Conservation (phyloP, 2,888 invertebrate genomes). For the Brenthis ino region DNA sequence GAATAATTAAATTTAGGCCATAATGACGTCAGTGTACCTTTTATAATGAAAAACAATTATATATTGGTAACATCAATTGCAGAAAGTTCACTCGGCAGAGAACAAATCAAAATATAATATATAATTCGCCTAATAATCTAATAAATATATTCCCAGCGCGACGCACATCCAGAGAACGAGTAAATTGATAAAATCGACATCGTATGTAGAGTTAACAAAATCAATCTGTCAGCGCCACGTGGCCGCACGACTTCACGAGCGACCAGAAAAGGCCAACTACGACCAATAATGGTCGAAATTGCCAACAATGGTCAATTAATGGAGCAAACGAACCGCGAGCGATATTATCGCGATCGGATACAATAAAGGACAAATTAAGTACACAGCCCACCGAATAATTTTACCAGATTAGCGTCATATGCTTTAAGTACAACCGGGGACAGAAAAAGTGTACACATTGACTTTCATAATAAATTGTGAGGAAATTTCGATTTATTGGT, state of each 20-base stretch:
- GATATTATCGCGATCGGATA: slow-evolving; percentile 47
- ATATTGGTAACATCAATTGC: no score
- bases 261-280: slow-evolving; percentile 24
- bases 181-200: slow-evolving; percentile 31
- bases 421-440: slow-evolving; percentile 33
- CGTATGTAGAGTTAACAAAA: slow-evolving; percentile 10
- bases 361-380: slow-evolving; percentile 29
- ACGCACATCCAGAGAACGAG: not conserved
- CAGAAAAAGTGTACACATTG: not conserved
- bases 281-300: slow-evolving; percentile 15
- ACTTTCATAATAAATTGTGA: not conserved
- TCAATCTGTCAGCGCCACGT: not conserved
- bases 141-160: no score
- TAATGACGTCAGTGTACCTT: no score
- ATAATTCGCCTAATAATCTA: no score
- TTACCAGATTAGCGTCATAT: slow-evolving; percentile 25
- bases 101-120: no score
- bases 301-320: slow-evolving; percentile 62
- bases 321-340: slow-evolving; percentile 59
- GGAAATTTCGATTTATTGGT: not conserved
- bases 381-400: slow-evolving; percentile 24
- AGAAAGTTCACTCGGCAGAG: no score
- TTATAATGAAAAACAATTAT: no score
- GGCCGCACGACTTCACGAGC: slow-evolving; percentile 26
- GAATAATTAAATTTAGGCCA: no score